Evolutionary conservation across 2,888 invertebrate species (phyloP).

Genomic region (Conus canariensis): DNA sequence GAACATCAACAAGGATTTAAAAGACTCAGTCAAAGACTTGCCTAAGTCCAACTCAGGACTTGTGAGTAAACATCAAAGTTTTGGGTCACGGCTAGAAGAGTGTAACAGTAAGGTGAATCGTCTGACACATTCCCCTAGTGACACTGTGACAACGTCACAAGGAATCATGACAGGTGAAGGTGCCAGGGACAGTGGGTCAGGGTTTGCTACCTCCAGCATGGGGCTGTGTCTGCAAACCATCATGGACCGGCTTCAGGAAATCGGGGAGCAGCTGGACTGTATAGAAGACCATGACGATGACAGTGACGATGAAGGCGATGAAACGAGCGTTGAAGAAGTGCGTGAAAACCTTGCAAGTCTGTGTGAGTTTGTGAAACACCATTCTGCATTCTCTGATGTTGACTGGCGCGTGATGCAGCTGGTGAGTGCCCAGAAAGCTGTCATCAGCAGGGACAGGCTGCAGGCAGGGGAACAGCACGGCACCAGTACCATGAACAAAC

Average conservation of each 20-base stretch:
- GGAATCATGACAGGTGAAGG: background rate
- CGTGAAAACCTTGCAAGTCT: slow-evolving; percentile 63
- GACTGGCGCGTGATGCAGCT: slow-evolving; percentile 69
- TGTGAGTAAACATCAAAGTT: slow-evolving; percentile 27
- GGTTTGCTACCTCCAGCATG: slow-evolving; percentile 48
- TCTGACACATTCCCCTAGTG: slow-evolving; percentile 46
- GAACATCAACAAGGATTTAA: slow-evolving; percentile 61
- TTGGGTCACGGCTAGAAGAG: slow-evolving; percentile 45
- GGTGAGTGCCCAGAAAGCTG: slow-evolving; percentile 60
- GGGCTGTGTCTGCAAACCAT: slow-evolving; percentile 64
- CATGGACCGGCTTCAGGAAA: slow-evolving; percentile 59
- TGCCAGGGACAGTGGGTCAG: too few relatives aligned
- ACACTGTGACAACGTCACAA: background rate
- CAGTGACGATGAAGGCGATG: slow-evolving; percentile 64
- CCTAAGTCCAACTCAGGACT: slow-evolving; percentile 36
- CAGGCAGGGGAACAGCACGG: slow-evolving; percentile 34
- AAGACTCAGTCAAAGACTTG: slow-evolving; percentile 57
- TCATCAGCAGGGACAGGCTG: slow-evolving; percentile 45
- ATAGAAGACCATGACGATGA: slow-evolving; percentile 66
- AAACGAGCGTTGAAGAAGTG: slow-evolving; percentile 59
- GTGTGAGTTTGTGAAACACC: slow-evolving; percentile 63
- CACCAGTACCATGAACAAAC: slow-evolving; percentile 46
- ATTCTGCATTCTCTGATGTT: slow-evolving; percentile 61
- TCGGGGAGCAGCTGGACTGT: slow-evolving; percentile 56
- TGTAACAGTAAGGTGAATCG: slow-evolving; percentile 63